Conservation (phyloP, 2,888 invertebrate genomes). For the Xylocampa areola region DNA sequence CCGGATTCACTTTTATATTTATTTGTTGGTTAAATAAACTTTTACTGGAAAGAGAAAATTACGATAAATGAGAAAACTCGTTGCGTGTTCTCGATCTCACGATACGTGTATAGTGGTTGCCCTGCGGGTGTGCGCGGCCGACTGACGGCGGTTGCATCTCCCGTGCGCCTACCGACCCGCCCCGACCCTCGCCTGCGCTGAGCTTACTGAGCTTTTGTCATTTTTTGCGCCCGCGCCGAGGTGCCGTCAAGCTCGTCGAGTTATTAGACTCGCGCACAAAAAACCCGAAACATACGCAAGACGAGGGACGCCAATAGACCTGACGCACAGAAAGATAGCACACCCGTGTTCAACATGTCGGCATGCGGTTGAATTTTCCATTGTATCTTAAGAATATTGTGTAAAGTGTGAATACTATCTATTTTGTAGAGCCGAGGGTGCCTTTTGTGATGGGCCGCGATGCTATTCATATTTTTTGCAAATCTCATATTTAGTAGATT, state of each 20-base stretch:
- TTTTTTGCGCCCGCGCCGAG: constrained; percentile 89
- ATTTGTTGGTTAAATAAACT: constrained; percentile 21
- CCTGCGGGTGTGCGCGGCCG: constrained; percentile 69
- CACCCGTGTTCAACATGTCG: constrained; percentile 77
- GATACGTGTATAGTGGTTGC: constrained; percentile 35
- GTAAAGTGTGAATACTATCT: constrained; percentile 83
- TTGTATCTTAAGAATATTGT: constrained; percentile 80
- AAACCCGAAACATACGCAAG: constrained; percentile 81
- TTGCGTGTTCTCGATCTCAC: constrained; percentile 26
- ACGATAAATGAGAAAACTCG: constrained; percentile 34
- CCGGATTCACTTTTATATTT: constrained; percentile 47
- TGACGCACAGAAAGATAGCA: constrained; percentile 78
- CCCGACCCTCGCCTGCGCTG: constrained; percentile 81
- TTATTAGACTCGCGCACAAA: constrained; percentile 85
- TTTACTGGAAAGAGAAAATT: constrained; percentile 48
- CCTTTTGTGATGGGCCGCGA: constrained; percentile 72
- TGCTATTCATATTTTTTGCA: constrained; percentile 66
- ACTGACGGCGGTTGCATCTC: constrained; percentile 71
- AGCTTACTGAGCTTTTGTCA: constrained; percentile 82
- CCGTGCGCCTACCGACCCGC: constrained; percentile 60
- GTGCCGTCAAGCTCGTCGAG: constrained; percentile 88
- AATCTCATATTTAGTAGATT: constrained; percentile 67
- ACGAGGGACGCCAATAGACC: constrained; percentile 82
- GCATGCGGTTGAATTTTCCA: constrained; percentile 82
- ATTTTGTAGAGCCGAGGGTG: constrained; percentile 71